These are phyloP conservation scores for Dolichomitus sp. DNA, from an alignment of 2,888 invertebrate species.

Conservation along the genomic window DNA sequence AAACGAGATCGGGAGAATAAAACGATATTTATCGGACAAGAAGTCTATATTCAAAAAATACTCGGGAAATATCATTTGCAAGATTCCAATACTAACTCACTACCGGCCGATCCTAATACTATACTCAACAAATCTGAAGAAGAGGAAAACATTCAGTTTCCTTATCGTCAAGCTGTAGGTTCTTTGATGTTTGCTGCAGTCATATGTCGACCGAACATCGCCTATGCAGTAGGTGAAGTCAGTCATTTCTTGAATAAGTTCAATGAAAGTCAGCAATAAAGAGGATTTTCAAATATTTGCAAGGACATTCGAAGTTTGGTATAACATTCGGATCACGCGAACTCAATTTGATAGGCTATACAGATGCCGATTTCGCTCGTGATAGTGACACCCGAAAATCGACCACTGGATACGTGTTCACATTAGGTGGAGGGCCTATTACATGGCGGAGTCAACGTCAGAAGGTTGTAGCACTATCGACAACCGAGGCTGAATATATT, in stretches of 20 bases:
- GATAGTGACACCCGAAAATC: constrained; percentile 58
- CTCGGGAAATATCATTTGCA: constrained; percentile 39
- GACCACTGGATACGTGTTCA: constrained; percentile 65
- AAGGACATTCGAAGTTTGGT: neutral
- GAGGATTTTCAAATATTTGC: neutral
- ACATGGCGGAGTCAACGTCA: constrained; percentile 66
- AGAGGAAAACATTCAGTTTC: neutral
- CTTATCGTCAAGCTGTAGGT: constrained; percentile 13
- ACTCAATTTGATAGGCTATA: constrained; percentile 40
- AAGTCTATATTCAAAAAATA: constrained; percentile 49
- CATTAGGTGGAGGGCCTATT: constrained; percentile 64
- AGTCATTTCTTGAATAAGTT: neutral
- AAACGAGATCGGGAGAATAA: neutral
- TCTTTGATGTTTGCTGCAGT: constrained; percentile 7
- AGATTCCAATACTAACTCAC: constrained; percentile 21
- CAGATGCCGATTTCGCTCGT: constrained; percentile 68
- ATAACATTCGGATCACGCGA: neutral
- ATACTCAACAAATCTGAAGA: neutral
- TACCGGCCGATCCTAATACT: constrained; percentile 42
- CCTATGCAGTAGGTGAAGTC: neutral
- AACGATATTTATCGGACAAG: constrained; percentile 23
- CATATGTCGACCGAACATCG: constrained; percentile 12
- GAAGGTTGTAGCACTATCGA: constrained; percentile 29
- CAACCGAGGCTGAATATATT: no score
- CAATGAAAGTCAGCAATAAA: neutral